Percentiles rank a stretch among this genome's conserved stretches.
Conservation (phyloP, 1,140 invertebrate species). For the Ceratina australensis region DNA sequence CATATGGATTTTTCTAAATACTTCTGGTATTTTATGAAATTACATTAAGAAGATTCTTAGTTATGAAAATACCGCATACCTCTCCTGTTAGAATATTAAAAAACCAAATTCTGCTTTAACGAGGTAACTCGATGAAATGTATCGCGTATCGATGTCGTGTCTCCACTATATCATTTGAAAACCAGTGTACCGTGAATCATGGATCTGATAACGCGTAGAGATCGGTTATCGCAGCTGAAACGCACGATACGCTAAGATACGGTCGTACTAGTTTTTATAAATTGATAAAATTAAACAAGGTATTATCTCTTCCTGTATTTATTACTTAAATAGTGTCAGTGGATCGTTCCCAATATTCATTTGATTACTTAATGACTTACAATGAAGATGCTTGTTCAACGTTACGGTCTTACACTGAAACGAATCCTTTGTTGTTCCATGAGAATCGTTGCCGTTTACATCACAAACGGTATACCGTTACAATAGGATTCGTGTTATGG, state of each 20-base stretch:
- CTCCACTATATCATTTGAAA: constrained; percentile 28
- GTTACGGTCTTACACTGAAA: background rate
- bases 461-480: background rate
- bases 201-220: constrained; percentile 24
- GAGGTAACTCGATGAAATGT: constrained; percentile 44
- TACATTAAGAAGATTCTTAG: too few species aligned
- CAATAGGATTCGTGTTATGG: background rate
- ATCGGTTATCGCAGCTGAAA: constrained; percentile 3
- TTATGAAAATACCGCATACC: too few species aligned
- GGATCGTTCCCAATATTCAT: background rate
- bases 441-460: constrained; percentile 1
- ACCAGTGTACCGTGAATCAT: constrained; percentile 13
- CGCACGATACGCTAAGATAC: background rate
- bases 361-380: background rate
- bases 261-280: background rate
- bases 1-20: too few species aligned
- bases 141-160: constrained; percentile 36
- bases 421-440: background rate
- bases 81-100: too few species aligned
- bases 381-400: background rate
- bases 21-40: too few species aligned
- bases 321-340: background rate
- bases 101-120: constrained; percentile 19
- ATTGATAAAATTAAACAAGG: too few species aligned
- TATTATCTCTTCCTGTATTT: too few species aligned